Base-by-base conservation (phyloP, 2,797 vertebrate species). In the Champsocephalus gunnari region DNA sequence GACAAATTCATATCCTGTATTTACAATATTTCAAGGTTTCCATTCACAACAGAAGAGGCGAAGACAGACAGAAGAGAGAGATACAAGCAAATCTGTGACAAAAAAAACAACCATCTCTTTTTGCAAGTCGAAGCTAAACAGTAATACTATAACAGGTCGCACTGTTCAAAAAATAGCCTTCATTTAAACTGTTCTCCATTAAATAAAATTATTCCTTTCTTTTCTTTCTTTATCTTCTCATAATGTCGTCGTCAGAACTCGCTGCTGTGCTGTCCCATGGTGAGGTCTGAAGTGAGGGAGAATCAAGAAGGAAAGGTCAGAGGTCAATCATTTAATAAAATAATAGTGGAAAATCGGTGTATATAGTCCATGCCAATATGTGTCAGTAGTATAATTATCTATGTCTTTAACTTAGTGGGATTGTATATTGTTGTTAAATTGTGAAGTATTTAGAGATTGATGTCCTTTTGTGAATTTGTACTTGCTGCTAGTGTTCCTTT, bases 1-100 rank as follows among this genome's bases (percentile, higher is more conserved):
- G 91, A 92, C 90, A 92, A 92, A 92, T 92, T 86, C 90, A 89
- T 93, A 91, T 91, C 87, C 88, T 81, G 86, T 94, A 93, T 94
- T 92, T 94, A 93, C 92, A 94, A 89, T 68, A 85, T 88, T 80
- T 77, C 77, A 87, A 86, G 77, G 73, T 84, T 88, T 91, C 53
- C 89, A 88, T 90, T 92, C 86, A 92, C 88, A 93, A 92, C 81
- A 86, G 75, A 92, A 77, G 70, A 82, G 63, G 69, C 11, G 10
- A 73, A 69, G 78, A 76, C 14, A 83, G 79, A 86, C 83, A 62
- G 50, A 82, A 82, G 80, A 79, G 75, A 80, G 76, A 82, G 53
- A 84, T 81, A 89, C 85, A 87, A 88, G 80, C 86, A 88, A 87
- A 85, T 89, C 68, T 88, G 71, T 85, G 87, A 89, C 83, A 89